Conservation (phyloP, 1,140 invertebrate species). For the Cotesia vestalis region DNA sequence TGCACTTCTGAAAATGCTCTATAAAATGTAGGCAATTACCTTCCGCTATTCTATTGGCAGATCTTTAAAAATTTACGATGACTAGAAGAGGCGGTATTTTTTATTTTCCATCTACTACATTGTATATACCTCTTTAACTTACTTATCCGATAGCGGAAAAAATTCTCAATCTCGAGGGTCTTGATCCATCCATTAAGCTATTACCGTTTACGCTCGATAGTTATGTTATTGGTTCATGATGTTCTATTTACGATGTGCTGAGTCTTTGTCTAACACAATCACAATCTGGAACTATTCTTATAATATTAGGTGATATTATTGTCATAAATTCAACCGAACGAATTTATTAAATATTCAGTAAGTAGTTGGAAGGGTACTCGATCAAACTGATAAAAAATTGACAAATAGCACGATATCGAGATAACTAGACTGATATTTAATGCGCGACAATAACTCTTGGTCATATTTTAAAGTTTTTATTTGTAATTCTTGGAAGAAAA, state of each 20-base stretch:
- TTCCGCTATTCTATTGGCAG: neutral
- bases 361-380: no score
- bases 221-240: neutral
- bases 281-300: no score
- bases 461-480: no score
- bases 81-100: neutral
- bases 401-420: no score
- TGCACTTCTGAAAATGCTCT: neutral
- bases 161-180: constrained; percentile 1
- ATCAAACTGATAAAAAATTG: no score
- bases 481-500: no score
- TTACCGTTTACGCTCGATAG: constrained; percentile 9
- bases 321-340: no score
- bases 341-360: no score
- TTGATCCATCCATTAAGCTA: neutral
- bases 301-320: no score
- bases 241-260: neutral
- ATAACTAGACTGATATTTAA: no score
- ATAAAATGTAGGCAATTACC: constrained; percentile 23
- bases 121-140: neutral
- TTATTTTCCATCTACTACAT: neutral
- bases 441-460: no score
- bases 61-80: constrained; percentile 23
- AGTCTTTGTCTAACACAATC: no score
- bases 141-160: neutral